Conservation (phyloP, 2,888 invertebrate genomes). For the Peribatodes rhomboidaria region DNA sequence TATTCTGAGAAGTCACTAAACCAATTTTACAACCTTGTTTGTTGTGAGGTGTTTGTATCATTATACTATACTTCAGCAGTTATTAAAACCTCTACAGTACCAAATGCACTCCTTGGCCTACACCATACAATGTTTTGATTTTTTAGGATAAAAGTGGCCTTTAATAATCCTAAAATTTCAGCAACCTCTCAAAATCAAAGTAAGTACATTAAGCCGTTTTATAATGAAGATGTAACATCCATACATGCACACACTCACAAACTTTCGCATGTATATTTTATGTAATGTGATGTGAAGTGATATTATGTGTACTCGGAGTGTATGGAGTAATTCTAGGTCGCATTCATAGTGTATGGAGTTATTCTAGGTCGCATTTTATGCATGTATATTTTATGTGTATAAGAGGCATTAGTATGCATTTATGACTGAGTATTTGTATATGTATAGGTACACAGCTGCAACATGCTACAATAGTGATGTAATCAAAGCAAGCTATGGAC, state of each 20-base stretch:
- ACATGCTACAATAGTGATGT: neutral
- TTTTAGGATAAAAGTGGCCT: neutral
- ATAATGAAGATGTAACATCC: neutral
- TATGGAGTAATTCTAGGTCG: no score
- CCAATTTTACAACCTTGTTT: no score
- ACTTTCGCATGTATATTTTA: no score
- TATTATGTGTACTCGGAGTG: no score
- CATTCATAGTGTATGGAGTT: no score
- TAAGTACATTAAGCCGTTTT: no score
- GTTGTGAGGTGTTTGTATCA: no score
- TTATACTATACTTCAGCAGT: neutral
- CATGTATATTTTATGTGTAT: neutral
- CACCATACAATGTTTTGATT: neutral
- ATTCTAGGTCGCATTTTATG: constrained; percentile 21
- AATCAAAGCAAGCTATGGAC: neutral
- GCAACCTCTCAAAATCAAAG: no score
- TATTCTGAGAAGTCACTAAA: no score
- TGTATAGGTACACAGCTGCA: constrained; percentile 9
- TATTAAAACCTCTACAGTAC: neutral
- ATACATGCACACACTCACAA: neutral
- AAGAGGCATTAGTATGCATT: neutral
- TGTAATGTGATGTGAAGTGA: no score
- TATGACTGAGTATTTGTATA: neutral
- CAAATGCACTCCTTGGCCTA: neutral
- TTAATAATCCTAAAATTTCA: no score